A percentile compares a stretch with the other conserved stretches of the same genome.
Conservation (phyloP, 2,888 invertebrate species). For the Pycnomerus fuliginosus region DNA sequence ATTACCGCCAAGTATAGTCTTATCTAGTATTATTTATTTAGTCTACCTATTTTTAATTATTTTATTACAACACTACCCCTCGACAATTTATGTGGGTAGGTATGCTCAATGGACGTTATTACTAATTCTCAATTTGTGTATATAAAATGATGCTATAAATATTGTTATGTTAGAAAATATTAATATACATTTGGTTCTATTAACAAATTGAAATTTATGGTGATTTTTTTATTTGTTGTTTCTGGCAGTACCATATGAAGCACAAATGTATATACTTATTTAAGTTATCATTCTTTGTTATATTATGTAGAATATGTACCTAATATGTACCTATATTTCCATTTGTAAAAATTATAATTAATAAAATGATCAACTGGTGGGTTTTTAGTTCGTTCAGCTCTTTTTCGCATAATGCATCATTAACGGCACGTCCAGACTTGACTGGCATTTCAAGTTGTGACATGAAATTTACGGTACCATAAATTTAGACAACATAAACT, state of each 20-base stretch:
- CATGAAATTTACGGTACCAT: no score
- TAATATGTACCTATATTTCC: conserved; percentile 22
- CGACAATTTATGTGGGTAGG: conserved; percentile 5
- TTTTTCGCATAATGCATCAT: no score
- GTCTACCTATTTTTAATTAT: conserved; percentile 7
- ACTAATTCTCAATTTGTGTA: conserved; percentile 4
- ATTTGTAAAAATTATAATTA: conserved; percentile 24
- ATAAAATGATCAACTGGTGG: conserved; percentile 25
- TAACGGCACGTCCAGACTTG: no score
- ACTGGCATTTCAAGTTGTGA: no score
- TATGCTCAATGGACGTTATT: conserved; percentile 13
- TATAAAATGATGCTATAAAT: conserved; percentile 20
- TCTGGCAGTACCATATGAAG: no score
- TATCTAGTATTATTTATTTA: conserved; percentile 16
- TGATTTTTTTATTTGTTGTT: no score
- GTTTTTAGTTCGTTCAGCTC: conserved; percentile 11
- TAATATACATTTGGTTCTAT: no score
- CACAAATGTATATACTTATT: no score
- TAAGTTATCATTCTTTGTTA: no score
- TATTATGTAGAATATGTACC: no score
- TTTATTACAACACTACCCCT: neutral
- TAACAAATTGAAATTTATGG: no score
- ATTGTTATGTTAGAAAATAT: conserved; percentile 18
- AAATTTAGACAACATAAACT: no score
- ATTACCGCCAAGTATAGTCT: conserved; percentile 17